Percentiles rank a stretch among this genome's conserved stretches.
phyloP scores from a whole-genome alignment of 1,140 invertebrate genomes.

The Drosophila santomea region DNA sequence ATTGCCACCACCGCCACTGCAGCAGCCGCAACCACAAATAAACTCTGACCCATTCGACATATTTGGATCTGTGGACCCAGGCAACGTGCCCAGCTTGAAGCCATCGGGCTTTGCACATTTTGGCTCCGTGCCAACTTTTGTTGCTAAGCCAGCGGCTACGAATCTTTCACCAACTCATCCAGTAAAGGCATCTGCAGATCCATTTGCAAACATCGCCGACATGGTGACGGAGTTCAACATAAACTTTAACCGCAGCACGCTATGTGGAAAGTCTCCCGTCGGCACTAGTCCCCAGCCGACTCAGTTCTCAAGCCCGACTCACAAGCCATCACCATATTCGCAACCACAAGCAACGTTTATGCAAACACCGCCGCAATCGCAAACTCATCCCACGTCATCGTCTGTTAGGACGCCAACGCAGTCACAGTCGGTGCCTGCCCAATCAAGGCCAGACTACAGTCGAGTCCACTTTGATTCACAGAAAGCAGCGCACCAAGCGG shows the following conservation, averaged over 20 bases:
- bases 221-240: slow-evolving; percentile 83
- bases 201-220: slow-evolving; percentile 87
- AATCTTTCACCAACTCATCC: slow-evolving; percentile 66
- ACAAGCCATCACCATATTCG: slow-evolving; percentile 39
- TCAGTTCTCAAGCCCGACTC: slow-evolving; percentile 85
- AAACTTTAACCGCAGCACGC: slow-evolving; percentile 73
- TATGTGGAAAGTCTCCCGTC: slow-evolving; percentile 71
- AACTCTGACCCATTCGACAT: slow-evolving; percentile 79
- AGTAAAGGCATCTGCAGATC: slow-evolving; percentile 77
- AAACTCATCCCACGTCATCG: slow-evolving; percentile 24
- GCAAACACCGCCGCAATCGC: slow-evolving; percentile 24
- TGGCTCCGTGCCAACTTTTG: slow-evolving; percentile 60
- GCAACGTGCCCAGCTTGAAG: slow-evolving; percentile 45
- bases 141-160: slow-evolving; percentile 63
- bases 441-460: slow-evolving; percentile 86
- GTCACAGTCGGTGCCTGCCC: slow-evolving; percentile 19
- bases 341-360: slow-evolving; percentile 46
- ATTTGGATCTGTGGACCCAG: slow-evolving; percentile 66
- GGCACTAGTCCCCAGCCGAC: slow-evolving; percentile 79
- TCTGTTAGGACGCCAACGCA: slow-evolving; percentile 27
- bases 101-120: slow-evolving; percentile 52
- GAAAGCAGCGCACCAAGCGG: slow-evolving; percentile 75
- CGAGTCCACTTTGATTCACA: slow-evolving; percentile 88
- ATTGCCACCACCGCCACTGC: slow-evolving; percentile 42
- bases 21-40: slow-evolving; percentile 51